Evolutionary conservation across 2,888 invertebrate genomes (phyloP).

Genomic region (Trichogramma dendrolimi): DNA sequence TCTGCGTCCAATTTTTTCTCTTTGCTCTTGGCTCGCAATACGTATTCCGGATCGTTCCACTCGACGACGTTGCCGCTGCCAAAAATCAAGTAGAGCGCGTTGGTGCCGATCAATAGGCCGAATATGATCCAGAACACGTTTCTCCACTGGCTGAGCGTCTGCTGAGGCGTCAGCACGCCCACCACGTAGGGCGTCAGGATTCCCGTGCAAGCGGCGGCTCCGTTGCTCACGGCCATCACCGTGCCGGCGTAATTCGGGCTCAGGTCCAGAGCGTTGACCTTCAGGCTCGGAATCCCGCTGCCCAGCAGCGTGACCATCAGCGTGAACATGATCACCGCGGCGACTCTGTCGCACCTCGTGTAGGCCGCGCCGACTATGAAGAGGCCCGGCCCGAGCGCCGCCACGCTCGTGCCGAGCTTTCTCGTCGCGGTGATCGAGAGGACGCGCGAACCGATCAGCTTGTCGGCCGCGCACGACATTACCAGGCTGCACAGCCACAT

Average conservation of each 20-base stretch:
- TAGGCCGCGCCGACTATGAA: constrained; percentile 55
- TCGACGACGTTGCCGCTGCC: constrained; percentile 72
- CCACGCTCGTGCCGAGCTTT: constrained; percentile 54
- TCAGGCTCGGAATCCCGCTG: constrained; percentile 53
- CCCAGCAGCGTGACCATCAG: constrained; percentile 54
- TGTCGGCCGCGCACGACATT: constrained; percentile 50
- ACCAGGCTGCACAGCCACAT: constrained; percentile 52
- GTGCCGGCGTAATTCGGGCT: constrained; percentile 55
- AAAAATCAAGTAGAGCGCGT: constrained; percentile 65
- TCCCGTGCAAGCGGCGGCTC: constrained; percentile 68
- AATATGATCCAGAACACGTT: constrained; percentile 77
- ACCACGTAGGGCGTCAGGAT: constrained; percentile 67
- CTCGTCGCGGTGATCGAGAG: constrained; percentile 50
- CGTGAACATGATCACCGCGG: constrained; percentile 51
- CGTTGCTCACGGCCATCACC: constrained; percentile 56
- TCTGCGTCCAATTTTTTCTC: no score
- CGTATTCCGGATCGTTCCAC: constrained; percentile 64
- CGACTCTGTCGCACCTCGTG: constrained; percentile 49
- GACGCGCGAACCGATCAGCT: constrained; percentile 43
- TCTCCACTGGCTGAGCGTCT: constrained; percentile 62
- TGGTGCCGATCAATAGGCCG: constrained; percentile 64
- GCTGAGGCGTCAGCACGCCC: constrained; percentile 58
- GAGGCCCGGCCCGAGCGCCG: constrained; percentile 53
- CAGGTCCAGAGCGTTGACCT: constrained; percentile 54
- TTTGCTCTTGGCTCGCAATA: constrained; percentile 22